Evolutionary conservation across 2,113 vertebrate species (phyloP), one percentile per base, ranked within the genome.

Genomic region (Leptocoma aspasia): DNA sequence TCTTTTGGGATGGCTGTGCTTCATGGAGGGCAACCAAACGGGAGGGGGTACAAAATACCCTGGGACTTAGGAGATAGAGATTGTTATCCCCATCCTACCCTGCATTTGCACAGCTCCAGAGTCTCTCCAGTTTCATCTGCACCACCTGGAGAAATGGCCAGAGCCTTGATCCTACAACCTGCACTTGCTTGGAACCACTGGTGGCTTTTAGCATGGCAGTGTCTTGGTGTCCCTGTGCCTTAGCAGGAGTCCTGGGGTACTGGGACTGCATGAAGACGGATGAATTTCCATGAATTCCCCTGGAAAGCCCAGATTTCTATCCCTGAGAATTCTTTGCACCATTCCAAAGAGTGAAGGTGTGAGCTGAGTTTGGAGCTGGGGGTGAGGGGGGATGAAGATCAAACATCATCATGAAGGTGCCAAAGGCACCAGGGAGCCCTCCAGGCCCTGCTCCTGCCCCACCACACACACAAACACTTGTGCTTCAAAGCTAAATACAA

Each of bases 301-400:
- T 57, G 39, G n/a, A 83, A 72, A 44, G 8, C 27, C 22, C 75
- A 61, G 9, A 47, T 64, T 82, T 47, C 54, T 23, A 3, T 13
- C 15, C 37, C 50, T 3, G 7, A 21, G 63, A 6, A 15, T 7
- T 27, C 52, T 82, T 52, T 42, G n/a, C 37, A 21, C 15, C 19
- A 0, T 16, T n/a, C 49, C 16, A 13, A 31, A 7, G 33, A 15
- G 41, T 8, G n/a, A 42, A 79, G 61, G n/a, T 0, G 0, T 10
- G 56, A 45, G 61, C 82, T 21, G 57, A 42, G 42, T 42, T 42
- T 53, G 30, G 28, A 33, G 66, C 37, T 47, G 78, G 37, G 4
- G 26, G 23, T 13, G 70, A 23, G 5, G 2, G 37, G 37, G 42
- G 47, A 16, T 49, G 82, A 57, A 76, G 68, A 33, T 27, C 63